Percentiles rank a stretch among this genome's conserved stretches.
Evolutionary conservation across 1,140 invertebrate species (phyloP).

Genomic region (Vanessa tameamea): DNA sequence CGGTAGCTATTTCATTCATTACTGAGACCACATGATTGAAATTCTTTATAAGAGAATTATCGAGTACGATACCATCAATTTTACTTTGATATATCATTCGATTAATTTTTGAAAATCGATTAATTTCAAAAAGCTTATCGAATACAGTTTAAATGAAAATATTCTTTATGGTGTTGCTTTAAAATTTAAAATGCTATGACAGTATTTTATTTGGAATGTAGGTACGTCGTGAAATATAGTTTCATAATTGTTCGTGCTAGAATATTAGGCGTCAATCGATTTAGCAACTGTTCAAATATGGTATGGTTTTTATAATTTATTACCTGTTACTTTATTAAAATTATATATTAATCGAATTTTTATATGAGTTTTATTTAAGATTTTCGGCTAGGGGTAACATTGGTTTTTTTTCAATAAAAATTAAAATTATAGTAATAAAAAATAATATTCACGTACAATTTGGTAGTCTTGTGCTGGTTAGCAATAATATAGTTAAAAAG

Average conservation of each 20-base stretch:
- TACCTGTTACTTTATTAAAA: not conserved
- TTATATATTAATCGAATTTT: too few species aligned
- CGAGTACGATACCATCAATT: conserved; percentile 18
- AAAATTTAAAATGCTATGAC: not conserved
- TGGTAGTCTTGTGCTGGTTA: too few species aligned
- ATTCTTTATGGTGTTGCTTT: not conserved
- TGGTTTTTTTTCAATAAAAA: too few species aligned
- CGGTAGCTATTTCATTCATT: conserved; percentile 25
- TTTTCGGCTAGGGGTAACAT: too few species aligned
- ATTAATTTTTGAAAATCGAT: conserved; percentile 7
- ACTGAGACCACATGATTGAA: conserved; percentile 18
- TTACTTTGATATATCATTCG: conserved; percentile 8
- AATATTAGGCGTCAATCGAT: not conserved
- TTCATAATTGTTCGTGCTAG: not conserved
- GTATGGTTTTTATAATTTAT: not conserved
- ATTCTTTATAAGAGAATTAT: conserved; percentile 18
- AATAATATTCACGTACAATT: too few species aligned
- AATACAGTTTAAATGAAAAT: not conserved
- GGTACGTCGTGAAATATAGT: not conserved
- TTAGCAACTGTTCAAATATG: not conserved
- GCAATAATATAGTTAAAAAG: too few species aligned
- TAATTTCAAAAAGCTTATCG: not conserved
- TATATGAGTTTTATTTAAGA: too few species aligned
- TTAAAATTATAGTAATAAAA: too few species aligned
- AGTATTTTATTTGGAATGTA: not conserved